Evolutionary conservation across 2,888 invertebrate species (phyloP).

Genomic region (Steinernema hermaphroditum): DNA sequence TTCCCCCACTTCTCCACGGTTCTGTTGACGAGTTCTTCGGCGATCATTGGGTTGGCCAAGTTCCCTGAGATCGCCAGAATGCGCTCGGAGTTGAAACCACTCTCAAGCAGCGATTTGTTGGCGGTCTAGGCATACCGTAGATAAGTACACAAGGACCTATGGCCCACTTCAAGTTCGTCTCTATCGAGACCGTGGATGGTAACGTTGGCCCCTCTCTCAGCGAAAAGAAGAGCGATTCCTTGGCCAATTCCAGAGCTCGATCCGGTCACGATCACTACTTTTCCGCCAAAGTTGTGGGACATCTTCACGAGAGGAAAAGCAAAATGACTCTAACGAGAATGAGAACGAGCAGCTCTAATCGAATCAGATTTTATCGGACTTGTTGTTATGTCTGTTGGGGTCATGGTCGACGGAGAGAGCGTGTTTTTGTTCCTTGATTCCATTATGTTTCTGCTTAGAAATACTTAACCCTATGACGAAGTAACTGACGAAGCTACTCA

Average conservation of each 20-base stretch:
- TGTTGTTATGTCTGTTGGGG: no score
- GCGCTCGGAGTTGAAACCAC: not conserved
- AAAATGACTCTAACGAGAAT: no score
- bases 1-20: not conserved
- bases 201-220: conserved; percentile 34
- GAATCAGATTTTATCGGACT: no score
- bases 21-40: not conserved
- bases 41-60: not conserved
- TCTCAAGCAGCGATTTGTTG: not conserved
- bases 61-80: not conserved
- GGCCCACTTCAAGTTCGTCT: conserved; percentile 32
- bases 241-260: conserved; percentile 38
- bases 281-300: not conserved
- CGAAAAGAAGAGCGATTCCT: conserved; percentile 36
- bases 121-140: not conserved
- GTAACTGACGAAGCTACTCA: no score
- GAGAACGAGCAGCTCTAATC: no score
- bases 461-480: no score
- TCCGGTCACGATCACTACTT: conserved; percentile 23
- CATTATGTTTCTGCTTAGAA: no score
- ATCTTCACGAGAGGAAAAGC: no score
- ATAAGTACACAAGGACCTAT: not conserved
- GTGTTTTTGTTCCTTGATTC: no score
- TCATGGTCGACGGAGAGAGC: no score
- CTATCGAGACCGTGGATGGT: conserved; percentile 36